These are phyloP conservation scores for Darevskia nairensis DNA, from an alignment of 2,797 vertebrate species.

Conservation along the genomic window DNA sequence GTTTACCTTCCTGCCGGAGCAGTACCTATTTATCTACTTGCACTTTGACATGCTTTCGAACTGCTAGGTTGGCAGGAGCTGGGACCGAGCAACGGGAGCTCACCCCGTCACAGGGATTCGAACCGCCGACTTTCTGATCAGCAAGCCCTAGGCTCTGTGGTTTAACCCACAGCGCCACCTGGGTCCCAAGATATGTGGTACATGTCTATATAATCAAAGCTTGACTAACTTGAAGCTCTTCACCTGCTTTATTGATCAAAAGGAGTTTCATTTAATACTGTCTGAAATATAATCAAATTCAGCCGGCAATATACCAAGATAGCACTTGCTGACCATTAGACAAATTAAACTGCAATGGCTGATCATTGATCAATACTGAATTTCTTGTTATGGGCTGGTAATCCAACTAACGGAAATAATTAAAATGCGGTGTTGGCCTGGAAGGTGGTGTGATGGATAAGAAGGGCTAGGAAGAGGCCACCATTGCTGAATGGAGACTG, in stretches of 20 bases:
- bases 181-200: conserved; percentile 36
- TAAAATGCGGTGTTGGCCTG: conserved; percentile 5
- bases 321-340: conserved; percentile 34
- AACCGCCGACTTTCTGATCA: too few species aligned
- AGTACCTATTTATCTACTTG: too few species aligned
- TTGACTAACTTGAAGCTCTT: conserved; percentile 45
- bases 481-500: background rate
- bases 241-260: conserved; percentile 50
- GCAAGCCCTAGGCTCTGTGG: too few species aligned
- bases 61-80: too few species aligned
- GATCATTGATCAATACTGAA: conserved; percentile 64
- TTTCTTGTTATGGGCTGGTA: conserved; percentile 58
- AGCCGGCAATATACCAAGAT: conserved; percentile 5
- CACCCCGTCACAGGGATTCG: too few species aligned
- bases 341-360: conserved; percentile 65
- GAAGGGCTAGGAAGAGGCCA: background rate
- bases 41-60: too few species aligned
- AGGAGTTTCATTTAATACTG: conserved; percentile 30
- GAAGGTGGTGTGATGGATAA: background rate
- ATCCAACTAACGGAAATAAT: conserved; percentile 2
- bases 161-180: too few species aligned
- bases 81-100: too few species aligned
- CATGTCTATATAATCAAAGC: conserved; percentile 45
- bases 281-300: conserved; percentile 28
- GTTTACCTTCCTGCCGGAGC: too few species aligned